These are phyloP conservation scores for Heterotilapia buettikoferi DNA, from an alignment of 2,113 vertebrate genomes.

Conservation along the genomic window DNA sequence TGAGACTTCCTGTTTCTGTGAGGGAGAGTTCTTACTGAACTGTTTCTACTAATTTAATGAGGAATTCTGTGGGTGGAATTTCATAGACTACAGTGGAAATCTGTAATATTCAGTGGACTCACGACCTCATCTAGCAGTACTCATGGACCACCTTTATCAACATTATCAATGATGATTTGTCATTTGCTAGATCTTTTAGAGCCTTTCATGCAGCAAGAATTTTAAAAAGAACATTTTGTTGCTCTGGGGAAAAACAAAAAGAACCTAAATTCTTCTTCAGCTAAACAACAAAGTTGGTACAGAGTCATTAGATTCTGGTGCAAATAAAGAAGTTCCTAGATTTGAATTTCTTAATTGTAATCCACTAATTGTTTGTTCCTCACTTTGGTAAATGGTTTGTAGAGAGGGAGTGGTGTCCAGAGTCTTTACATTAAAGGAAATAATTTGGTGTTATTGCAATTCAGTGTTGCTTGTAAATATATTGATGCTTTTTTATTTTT, in stretches of 20 bases:
- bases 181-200: neutral
- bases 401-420: neutral
- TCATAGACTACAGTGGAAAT: accelerated
- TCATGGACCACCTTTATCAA: neutral
- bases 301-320: neutral
- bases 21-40: neutral
- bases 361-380: neutral
- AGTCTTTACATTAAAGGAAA: neutral
- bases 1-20: neutral
- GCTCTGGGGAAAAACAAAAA: neutral
- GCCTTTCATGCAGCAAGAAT: accelerated
- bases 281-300: neutral
- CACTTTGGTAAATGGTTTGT: neutral
- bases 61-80: accelerated
- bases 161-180: too few species aligned
- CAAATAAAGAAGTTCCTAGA: neutral
- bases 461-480: neutral
- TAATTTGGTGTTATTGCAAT: neutral
- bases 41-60: neutral
- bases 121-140: neutral
- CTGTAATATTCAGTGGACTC: neutral
- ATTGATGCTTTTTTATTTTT: neutral
- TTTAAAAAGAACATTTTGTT: neutral
- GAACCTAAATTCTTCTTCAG: neutral
- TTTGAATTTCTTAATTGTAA: neutral